phyloP scores from a whole-genome alignment of 2,888 invertebrate species.

The Acleris laterana region DNA sequence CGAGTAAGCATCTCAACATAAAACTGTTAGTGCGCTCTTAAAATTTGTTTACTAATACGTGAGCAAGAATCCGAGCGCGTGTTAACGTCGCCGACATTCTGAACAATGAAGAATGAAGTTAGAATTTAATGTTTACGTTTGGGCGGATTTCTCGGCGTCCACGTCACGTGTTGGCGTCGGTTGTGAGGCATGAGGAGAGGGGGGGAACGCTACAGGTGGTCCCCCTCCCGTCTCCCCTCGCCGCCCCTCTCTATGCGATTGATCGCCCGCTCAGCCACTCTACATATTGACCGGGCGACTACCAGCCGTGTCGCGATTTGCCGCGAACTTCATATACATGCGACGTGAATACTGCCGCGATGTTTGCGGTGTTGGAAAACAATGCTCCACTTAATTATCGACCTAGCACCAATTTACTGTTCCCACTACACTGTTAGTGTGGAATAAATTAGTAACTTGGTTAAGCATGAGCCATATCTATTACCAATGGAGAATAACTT shows the following conservation, averaged over 20 bases:
- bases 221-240: conserved; percentile 49
- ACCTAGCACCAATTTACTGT: conserved; percentile 33
- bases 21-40: conserved; percentile 41
- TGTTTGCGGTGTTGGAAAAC: conserved; percentile 39
- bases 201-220: conserved; percentile 74
- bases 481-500: too few relatives aligned
- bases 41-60: conserved; percentile 80
- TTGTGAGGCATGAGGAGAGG: conserved; percentile 44
- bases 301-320: conserved; percentile 75
- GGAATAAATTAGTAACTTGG: not conserved
- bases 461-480: not conserved
- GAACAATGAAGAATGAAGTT: conserved; percentile 82
- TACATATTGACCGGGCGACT: conserved; percentile 82
- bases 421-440: conserved; percentile 26
- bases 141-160: conserved; percentile 80
- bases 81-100: conserved; percentile 70
- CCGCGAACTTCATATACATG: conserved; percentile 66
- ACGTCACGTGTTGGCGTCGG: conserved; percentile 81
- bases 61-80: conserved; percentile 74
- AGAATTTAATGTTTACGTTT: conserved; percentile 84
- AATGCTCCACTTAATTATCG: conserved; percentile 38
- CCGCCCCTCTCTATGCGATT: conserved; percentile 71
- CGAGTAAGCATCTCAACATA: conserved; percentile 15
- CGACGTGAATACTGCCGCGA: conserved; percentile 56
- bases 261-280: conserved; percentile 82